Base-by-base conservation (phyloP, 2,888 invertebrate genomes). In the Drosophila nigricruria region DNA sequence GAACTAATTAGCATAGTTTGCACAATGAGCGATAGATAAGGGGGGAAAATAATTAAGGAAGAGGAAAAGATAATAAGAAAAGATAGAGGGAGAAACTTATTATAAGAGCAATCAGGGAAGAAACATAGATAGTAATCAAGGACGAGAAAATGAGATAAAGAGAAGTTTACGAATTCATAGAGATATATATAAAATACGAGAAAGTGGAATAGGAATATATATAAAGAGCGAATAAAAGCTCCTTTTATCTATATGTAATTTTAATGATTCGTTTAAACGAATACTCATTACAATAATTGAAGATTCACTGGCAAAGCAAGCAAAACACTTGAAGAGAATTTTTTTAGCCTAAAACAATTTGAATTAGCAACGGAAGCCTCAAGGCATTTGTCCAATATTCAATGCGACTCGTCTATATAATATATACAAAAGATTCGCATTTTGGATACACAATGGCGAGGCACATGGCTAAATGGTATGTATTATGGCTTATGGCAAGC, bases 401-500 rank as follows among this genome's bases (percentile, higher is more conserved):
- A 52, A 38, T 27, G 27, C 53, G 60, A 52, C 53, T 50, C 20
- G 32, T 10, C 47, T 38, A 12, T 53, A 53, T 38, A 38, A 12
- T 64, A 42, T 40, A 68, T 52, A 40, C 40, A 43, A 59, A 50
- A 61, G 63, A 47, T 54, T 43, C 65, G 47, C 57, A 63, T 70
- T 70, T 57, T 62, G 56, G 47, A 43, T 72, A 42, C 32, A 76
- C 59, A 61, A 64, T 57, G 50, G 57, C 23, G n/a, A 5, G 66
- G 60, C 77, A 76, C 71, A 77, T 77, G 77, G 70, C 70, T 52
- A 66, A 79, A 76, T 63, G 56, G 27, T 64, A 57, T 65, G 27
- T 69, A 53, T 65, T 64, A 25, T 80, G 77, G 69, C 63, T 60
- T 49, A 70, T 79, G 70, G 77, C 77, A 69, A 69, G 73, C 64